Base-by-base conservation (phyloP, 2,888 invertebrate species). In the Drosophila kuntzei region DNA sequence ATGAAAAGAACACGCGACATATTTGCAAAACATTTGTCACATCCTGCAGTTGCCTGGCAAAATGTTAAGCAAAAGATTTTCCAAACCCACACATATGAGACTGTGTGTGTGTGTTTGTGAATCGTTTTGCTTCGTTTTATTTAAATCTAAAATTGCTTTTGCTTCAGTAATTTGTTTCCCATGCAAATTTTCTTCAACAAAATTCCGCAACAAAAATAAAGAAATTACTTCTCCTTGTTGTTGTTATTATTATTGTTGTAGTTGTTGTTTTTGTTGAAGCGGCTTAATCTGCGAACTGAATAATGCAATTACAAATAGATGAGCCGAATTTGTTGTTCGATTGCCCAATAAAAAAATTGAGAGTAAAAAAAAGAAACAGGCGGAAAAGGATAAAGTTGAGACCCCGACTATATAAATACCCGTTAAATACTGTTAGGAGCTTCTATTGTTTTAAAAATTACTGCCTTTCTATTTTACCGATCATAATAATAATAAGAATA, bases 11-110 rank as follows among this genome's bases (percentile, higher is more conserved):
- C 68, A 72, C 68, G 67, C 76, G 64, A 68, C 74, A 77, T 75
- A 85, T 79, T 85, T 85, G 80, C 80, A 75, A 72, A 85, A 75
- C 82, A 85, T 85, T 82, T 85, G 82, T 82, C 82, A 82, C 73
- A 83, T 73, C 69, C 69, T 70, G 75, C 78, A 64, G 55, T 62
- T 63, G 62, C 51, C 49, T 59, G 66, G 72, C 55, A 75, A 80
- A 80, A 80, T 73, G 79, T 65, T 69, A 68, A 76, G 84, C 65
- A 81, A 79, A 66, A 74, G 68, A 76, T 74, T 79, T 81, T 65
- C 55, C 32, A 25, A 12, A 44, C 43, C 20, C 36, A 41, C 51
- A 53, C 46, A 20, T 34, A 12, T 34, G 16, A n/a, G n/a, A n/a
- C n/a, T 20, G 6, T 27, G 27, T 27, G 16, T 11, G 12, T 39